Evolutionary conservation across 2,113 vertebrate species (phyloP).

Genomic region (Nycticebus coucang): DNA sequence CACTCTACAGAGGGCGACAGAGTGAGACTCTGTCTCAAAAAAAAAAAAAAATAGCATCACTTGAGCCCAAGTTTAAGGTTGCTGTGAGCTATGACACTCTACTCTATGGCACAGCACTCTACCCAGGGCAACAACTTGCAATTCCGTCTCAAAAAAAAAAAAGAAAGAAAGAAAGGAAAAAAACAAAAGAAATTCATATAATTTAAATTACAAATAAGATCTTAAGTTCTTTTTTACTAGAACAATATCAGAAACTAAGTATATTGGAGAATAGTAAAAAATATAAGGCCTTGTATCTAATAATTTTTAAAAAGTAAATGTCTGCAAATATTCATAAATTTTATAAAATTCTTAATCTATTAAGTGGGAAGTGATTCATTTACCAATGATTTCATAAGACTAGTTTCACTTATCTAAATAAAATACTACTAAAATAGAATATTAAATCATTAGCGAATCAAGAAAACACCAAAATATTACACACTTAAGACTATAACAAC

Average conservation of each 20-base stretch:
- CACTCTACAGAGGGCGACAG: too few relatives aligned
- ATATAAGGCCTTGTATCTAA: not conserved
- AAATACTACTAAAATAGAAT: conserved; percentile 33
- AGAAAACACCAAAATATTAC: conserved; percentile 42
- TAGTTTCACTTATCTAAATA: not conserved
- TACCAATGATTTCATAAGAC: conserved; percentile 5
- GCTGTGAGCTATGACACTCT: too few relatives aligned
- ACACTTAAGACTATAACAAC: not conserved
- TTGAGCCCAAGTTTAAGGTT: too few relatives aligned
- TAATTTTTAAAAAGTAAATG: conserved; percentile 29
- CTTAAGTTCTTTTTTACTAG: conserved; percentile 8
- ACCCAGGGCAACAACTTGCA: too few relatives aligned
- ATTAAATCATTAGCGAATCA: not conserved
- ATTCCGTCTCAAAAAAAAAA: too few relatives aligned
- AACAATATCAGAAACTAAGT: not conserved
- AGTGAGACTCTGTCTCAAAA: too few relatives aligned
- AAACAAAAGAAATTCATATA: not conserved
- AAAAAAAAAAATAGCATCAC: too few relatives aligned
- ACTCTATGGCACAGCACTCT: too few relatives aligned
- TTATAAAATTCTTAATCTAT: not conserved
- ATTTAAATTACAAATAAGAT: conserved; percentile 17
- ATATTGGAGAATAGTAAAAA: conserved; percentile 48
- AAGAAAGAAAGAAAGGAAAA: too few relatives aligned
- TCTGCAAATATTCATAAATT: conserved; percentile 2
- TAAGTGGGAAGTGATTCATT: not conserved